Percentiles rank a stretch among this genome's conserved stretches.
Evolutionary conservation across 2,888 invertebrate genomes (phyloP).

Genomic region (Lochmaea crataegi): DNA sequence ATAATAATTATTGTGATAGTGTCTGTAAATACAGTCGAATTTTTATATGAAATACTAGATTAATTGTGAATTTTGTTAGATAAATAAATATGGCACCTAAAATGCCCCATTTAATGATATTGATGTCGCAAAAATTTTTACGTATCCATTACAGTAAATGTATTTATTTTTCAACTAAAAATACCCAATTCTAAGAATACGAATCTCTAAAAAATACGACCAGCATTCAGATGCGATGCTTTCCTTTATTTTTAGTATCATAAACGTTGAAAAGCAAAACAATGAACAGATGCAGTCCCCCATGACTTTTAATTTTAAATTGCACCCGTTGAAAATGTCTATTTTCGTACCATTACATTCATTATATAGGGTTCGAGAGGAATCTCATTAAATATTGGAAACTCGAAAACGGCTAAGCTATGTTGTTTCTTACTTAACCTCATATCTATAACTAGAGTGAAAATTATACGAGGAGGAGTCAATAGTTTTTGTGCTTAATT

Average conservation of each 20-base stretch:
- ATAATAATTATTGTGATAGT: too few species aligned
- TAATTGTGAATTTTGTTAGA: background rate
- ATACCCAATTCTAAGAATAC: conserved; percentile 24
- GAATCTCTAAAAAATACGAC: background rate
- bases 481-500: too few species aligned
- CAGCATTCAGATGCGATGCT: conserved; percentile 28
- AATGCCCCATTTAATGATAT: background rate
- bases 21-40: too few species aligned
- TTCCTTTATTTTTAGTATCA: conserved; percentile 36
- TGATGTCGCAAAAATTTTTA: background rate
- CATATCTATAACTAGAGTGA: background rate
- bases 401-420: background rate
- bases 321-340: conserved; percentile 48
- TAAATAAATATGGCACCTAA: background rate
- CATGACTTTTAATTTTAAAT: conserved; percentile 48
- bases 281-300: conserved; percentile 47
- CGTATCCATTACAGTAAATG: background rate
- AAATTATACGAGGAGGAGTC: background rate
- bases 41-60: background rate
- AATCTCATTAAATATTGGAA: conserved; percentile 12
- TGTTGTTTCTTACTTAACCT: background rate
- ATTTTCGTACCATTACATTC: conserved; percentile 46
- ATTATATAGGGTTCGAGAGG: conserved; percentile 9
- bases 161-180: conserved; percentile 9
- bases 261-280: conserved; percentile 40